Evolutionary conservation across 2,113 vertebrate species (phyloP).

Genomic region (Apteryx owenii): DNA sequence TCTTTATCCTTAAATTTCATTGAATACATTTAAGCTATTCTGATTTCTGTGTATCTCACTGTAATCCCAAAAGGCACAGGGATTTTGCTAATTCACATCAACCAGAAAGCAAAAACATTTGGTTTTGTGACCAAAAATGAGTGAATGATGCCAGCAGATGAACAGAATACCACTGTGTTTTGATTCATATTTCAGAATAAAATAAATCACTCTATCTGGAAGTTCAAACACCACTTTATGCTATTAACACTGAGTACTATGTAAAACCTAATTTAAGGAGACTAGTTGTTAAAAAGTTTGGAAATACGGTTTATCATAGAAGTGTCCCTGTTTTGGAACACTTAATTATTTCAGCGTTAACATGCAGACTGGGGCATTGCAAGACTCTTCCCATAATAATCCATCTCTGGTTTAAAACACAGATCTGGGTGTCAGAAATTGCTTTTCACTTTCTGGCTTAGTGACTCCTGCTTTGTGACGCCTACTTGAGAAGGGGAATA

Average conservation of each 20-base stretch:
- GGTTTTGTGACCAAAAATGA: neutral
- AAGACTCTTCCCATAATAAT: neutral
- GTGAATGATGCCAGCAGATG: neutral
- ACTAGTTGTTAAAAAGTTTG: neutral
- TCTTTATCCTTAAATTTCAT: neutral
- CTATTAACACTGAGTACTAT: neutral
- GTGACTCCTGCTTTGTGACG: neutral
- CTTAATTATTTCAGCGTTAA: neutral
- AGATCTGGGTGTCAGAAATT: neutral
- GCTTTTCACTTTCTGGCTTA: neutral
- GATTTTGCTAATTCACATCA: neutral
- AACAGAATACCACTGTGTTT: neutral
- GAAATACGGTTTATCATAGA: neutral
- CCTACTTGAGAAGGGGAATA: neutral
- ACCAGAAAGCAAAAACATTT: neutral
- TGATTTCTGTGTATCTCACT: neutral
- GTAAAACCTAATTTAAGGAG: neutral
- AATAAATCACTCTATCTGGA: neutral
- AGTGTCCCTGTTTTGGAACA: neutral
- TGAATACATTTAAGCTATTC: neutral
- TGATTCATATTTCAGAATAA: neutral
- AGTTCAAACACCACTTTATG: neutral
- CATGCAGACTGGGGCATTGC: neutral
- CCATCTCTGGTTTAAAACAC: neutral
- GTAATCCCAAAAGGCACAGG: neutral